Conservation (phyloP, 2,113 vertebrate genomes). For the Neoarius graeffei region DNA sequence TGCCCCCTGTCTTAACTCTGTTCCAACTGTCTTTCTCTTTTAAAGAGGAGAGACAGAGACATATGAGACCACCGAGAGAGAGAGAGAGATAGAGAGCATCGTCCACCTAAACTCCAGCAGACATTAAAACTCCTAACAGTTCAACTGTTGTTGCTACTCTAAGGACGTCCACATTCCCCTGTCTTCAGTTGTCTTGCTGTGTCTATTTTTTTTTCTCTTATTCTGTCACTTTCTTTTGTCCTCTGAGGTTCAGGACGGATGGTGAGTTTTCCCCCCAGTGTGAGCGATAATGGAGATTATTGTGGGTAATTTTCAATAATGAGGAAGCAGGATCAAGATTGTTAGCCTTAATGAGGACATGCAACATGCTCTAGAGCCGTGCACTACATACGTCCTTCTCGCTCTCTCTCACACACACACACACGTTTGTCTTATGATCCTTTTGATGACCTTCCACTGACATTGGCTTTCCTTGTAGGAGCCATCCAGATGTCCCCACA, state of each 20-base stretch:
- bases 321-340: slow-evolving; percentile 68
- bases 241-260: slow-evolving; percentile 62
- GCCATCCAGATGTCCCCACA: too few relatives aligned
- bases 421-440: neutral
- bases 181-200: neutral
- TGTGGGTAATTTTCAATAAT: slow-evolving; percentile 73
- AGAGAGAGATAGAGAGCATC: neutral
- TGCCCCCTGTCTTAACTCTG: too few relatives aligned
- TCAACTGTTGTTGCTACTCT: neutral
- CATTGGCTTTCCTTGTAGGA: too few relatives aligned
- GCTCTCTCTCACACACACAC: neutral
- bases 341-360: slow-evolving; percentile 73
- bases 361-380: slow-evolving; percentile 56
- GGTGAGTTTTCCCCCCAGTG: slow-evolving; percentile 59
- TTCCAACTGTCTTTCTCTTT: too few relatives aligned
- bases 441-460: too few relatives aligned
- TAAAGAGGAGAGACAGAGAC: too few relatives aligned
- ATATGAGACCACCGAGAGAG: neutral
- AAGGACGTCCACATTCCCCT: neutral
- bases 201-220: neutral
- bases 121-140: neutral
- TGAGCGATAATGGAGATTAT: slow-evolving; percentile 69
- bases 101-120: neutral
- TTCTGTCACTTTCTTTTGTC: slow-evolving; percentile 12
- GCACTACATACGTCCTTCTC: neutral